Base-by-base conservation (phyloP, 2,888 invertebrate species). In the Perizoma flavofasciatum region DNA sequence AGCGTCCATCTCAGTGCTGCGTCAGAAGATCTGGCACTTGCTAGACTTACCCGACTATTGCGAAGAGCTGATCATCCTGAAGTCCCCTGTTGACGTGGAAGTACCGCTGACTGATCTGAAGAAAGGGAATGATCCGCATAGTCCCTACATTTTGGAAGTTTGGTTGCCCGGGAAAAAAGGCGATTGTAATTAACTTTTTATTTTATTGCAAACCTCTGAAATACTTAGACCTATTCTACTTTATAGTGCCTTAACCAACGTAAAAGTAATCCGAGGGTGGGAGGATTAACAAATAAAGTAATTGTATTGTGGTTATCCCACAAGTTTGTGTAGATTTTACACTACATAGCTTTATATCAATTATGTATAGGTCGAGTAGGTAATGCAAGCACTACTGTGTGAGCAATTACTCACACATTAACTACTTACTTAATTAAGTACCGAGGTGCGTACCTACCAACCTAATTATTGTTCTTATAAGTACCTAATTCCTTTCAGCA, bases 21-120 rank as follows among this genome's bases (percentile, higher is more conserved):
- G 91, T 1, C 85, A 86, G 51, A 92, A 92, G 75, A 73, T 92
- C 5, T 92, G 91, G 91, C 76, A 88, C 65, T 71, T 92, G 6
- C 78, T 92, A 6, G 81, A 90, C 22, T 67, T 92, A 33, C 91
- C 91, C 0, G 91, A 92, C 69, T 92, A 80, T 59, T 90, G 90
- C 59, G 90, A 92, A 43, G 91, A 92, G 70, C 65, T 87, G 6
- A 89, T 92, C 46, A 70, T 89, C 39, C 74, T 92, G 11, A 89
- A 87, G 64, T 73, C 79, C 0, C 72, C 70, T 34, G 71, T 71
- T 5, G 81, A 82, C 6, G 67, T 68, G 5, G 85, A 89, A 52
- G 74, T 90, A 70, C 84, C 89, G 0, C 68, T 92, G 9, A 83
- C 82, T 1, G 81, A 82, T 8, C 68, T 92, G 32, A 79, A 86